Base-by-base conservation (phyloP, 2,888 invertebrate genomes). In the Hedya salicella region DNA sequence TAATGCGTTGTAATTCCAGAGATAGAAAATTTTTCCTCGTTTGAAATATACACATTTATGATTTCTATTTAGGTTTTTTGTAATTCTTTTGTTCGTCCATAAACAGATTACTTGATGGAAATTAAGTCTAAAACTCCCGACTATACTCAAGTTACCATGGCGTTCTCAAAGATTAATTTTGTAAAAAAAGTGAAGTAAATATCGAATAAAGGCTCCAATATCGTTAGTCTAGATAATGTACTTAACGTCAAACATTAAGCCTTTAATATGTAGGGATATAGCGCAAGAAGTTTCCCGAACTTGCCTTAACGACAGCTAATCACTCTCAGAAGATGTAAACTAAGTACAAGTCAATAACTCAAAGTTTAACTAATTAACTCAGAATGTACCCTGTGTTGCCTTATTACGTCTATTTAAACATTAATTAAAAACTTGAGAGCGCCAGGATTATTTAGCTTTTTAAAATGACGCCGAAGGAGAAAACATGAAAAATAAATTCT, bases 281-380 rank as follows among this genome's bases (percentile, higher is more conserved):
- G 48, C 53, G 13, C 44, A 57, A 65, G 65, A 67, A 67, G 49
- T 62, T 66, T 49, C 36, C 49, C 44, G 25, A 63, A 57, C 57
- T 67, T 62, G 44, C 59, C 9, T 67, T 67, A 67, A 67, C 62
- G 57, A 66, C 56, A 53, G 73, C 77, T 80, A 81, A 82, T 80
- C 78, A 77, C 75, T 77, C 68, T 60, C 70, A 71, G 68, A 72
- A 65, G 64, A 63, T 67, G 67, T 59, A 59, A 72, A 73, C 70
- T 70, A 75, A 76, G 75, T 74, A 69, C 71, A 75, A 79, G 82
- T 81, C 80, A 80, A 85, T 84, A 81, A 73, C 77, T 78, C 69
- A 77, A 85, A 83, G 78, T 82, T 82, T 73, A 75, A 73, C 79
- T 82, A 80, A 83, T 82, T 83, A 83, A 71, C 70, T 70, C 67